Base-by-base conservation (phyloP, 2,888 invertebrate genomes). In the Rhaphigaster nebulosa region DNA sequence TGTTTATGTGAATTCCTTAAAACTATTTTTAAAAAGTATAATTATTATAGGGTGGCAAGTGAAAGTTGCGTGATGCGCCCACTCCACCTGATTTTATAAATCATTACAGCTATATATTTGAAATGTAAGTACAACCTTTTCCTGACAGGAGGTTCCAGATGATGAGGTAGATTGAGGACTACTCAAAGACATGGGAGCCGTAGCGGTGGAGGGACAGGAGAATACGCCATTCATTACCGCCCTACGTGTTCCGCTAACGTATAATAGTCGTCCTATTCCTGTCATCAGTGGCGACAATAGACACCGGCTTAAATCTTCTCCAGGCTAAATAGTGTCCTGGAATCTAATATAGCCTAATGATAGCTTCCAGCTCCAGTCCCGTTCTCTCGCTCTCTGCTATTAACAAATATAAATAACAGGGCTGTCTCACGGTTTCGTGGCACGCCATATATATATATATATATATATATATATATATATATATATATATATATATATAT, bases 301-400 rank as follows among this genome's bases (percentile, higher is more conserved):
- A 20, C 70, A 70, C 70, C 70, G 20, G 70, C 34, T 70, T 70
- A 70, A 70, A 70, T 70, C 70, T 70, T 70, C 70, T 70, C 70
- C 70, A 70, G 70, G 70, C 70, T 70, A 70, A 70, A 70, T 70
- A 70, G 70, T 70, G 70, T 70, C 70, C 70, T 70, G 70, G 70
- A 70, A 70, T 70, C 70, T 70, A 70, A 70, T 70, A 70, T 70
- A 70, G 70, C 70, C 70, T 70, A 70, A 70, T 70, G 70, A 70
- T 70, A 70, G 70, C 70, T 70, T 70, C 70, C 70, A 70, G 70
- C 70, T 70, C 70, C 34, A 70, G 70, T 29, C 4, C 34, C 34
- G 1, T 15, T 1, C 18, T 8, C 34, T 34, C 70, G 6, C 34
- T 20, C 70, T 20, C 70, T 29, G 20, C 70, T 70, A 70, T 70